A percentile compares a stretch with the other conserved stretches of the same genome.
These are phyloP conservation scores for Fragariocoptes setiger DNA, from an alignment of 1,140 invertebrate species.

Conservation along the genomic window DNA sequence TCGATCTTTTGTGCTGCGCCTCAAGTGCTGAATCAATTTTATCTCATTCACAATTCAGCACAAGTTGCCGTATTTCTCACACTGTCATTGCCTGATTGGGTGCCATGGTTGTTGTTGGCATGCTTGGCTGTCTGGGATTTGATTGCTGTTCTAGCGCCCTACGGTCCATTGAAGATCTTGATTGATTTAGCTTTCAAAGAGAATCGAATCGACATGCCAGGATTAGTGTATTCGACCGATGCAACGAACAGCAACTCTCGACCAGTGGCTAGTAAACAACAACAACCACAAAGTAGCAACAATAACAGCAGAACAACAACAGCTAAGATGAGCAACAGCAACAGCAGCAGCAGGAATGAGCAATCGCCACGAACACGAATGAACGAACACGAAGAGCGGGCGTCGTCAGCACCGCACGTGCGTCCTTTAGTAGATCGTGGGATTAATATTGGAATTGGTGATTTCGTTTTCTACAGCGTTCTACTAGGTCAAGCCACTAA, in stretches of 20 bases:
- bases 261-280: background rate
- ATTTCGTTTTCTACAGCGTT: constrained; percentile 1
- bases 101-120: background rate
- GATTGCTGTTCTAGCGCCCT: background rate
- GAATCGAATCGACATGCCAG: background rate
- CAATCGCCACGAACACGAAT: background rate
- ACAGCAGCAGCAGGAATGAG: background rate
- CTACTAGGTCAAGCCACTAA: background rate
- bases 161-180: background rate
- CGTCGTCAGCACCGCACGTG: too few species aligned
- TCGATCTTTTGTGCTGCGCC: background rate
- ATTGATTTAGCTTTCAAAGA: background rate
- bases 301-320: background rate
- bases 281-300: background rate
- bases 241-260: background rate
- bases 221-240: background rate
- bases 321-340: background rate
- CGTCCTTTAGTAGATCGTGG: too few species aligned
- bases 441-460: background rate
- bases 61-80: background rate
- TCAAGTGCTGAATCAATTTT: background rate
- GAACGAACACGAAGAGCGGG: too few species aligned
- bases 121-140: background rate
- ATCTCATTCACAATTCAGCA: background rate
- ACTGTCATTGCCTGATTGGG: background rate